These are phyloP conservation scores for Sebastes alutus DNA, from an alignment of 2,797 vertebrate species.

Conservation along the genomic window DNA sequence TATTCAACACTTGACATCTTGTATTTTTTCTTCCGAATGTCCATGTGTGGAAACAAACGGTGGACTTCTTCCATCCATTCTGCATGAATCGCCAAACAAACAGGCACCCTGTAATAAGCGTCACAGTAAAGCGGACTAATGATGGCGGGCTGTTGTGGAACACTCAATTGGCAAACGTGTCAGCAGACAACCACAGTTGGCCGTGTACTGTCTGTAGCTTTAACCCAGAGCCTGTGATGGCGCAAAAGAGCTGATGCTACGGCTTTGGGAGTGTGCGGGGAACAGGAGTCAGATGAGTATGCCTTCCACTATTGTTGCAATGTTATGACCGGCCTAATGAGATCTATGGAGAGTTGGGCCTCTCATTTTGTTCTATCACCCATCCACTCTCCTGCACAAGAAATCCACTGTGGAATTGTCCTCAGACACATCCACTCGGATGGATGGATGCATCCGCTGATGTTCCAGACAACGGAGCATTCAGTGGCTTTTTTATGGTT, in stretches of 20 bases:
- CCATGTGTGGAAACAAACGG: background rate
- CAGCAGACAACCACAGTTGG: conserved; percentile 40
- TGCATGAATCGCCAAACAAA: background rate
- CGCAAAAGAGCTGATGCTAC: conserved; percentile 59
- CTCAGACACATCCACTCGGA: conserved; percentile 67
- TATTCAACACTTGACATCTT: background rate
- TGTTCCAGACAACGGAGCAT: conserved; percentile 66
- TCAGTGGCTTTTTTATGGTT: conserved; percentile 53
- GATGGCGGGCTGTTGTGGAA: conserved; percentile 6
- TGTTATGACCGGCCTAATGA: conserved; percentile 79
- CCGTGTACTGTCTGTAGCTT: conserved; percentile 22
- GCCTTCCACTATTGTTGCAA: conserved; percentile 66
- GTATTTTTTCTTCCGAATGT: background rate
- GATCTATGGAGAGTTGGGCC: conserved; percentile 77
- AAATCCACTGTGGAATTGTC: conserved; percentile 64
- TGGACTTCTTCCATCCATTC: background rate
- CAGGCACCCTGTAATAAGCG: background rate
- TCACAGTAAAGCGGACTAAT: conserved; percentile 25
- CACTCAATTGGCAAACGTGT: conserved; percentile 21
- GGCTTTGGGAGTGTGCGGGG: conserved; percentile 34
- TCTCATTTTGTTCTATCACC: conserved; percentile 69
- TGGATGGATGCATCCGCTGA: conserved; percentile 72
- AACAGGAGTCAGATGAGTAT: conserved; percentile 68
- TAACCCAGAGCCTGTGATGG: conserved; percentile 29
- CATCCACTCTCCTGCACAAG: conserved; percentile 52